phyloP scores from a whole-genome alignment of 2,888 invertebrate genomes.

The Folsomia manolachei region DNA sequence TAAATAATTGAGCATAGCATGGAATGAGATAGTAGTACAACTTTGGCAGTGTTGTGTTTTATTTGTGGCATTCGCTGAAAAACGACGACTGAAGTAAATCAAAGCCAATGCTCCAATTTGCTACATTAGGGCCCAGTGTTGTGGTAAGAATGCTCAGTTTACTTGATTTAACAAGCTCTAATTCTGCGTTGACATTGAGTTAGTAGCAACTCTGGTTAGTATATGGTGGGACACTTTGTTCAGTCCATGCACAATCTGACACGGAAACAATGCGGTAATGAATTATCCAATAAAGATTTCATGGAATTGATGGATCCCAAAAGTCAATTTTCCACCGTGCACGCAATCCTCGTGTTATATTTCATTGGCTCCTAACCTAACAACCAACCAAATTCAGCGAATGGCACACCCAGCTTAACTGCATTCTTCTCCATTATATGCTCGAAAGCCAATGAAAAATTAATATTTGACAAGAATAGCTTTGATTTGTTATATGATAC shows the following conservation, averaged over 20 bases:
- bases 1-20: conserved; percentile 36
- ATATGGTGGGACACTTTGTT: no score
- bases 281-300: conserved; percentile 7
- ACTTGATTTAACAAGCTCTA: neutral
- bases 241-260: neutral
- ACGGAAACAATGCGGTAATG: neutral
- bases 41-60: neutral
- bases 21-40: neutral
- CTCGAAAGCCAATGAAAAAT: neutral
- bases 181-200: neutral
- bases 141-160: neutral
- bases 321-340: conserved; percentile 3
- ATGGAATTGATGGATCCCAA: conserved; percentile 1
- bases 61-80: neutral
- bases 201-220: neutral
- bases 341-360: neutral
- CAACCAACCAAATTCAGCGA: neutral
- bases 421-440: no score
- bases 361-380: no score
- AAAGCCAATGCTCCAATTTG: neutral
- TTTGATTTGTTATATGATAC: no score
- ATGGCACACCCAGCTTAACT: neutral
- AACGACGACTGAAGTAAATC: neutral
- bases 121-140: no score
- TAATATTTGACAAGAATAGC: neutral